phyloP scores from a whole-genome alignment of 2,113 vertebrate species.

The Peromyscus californicus region DNA sequence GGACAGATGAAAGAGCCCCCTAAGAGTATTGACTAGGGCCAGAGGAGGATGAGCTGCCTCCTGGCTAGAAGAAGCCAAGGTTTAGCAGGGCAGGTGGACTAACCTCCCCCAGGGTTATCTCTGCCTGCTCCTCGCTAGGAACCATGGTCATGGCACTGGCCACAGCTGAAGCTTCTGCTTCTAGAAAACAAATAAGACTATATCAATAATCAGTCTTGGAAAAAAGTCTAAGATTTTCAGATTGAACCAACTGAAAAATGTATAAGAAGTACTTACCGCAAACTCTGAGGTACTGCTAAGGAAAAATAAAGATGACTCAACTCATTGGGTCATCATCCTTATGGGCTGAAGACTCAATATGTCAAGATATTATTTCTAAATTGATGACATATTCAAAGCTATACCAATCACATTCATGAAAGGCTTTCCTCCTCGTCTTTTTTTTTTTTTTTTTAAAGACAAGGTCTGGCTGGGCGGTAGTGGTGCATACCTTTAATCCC shows the following conservation, averaged over 20 bases:
- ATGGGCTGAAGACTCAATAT: not conserved
- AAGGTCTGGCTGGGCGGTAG: no score
- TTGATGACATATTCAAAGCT: not conserved
- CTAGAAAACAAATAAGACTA: constrained; percentile 48
- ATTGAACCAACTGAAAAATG: no score
- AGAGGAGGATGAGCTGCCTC: not conserved
- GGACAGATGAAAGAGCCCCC: not conserved
- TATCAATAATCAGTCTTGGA: not conserved
- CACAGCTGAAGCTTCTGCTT: not conserved
- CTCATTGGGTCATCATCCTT: not conserved
- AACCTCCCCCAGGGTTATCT: constrained; percentile 89
- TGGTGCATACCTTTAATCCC: no score
- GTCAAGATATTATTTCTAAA: not conserved
- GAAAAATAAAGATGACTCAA: not conserved
- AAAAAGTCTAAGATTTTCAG: not conserved
- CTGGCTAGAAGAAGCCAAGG: not conserved
- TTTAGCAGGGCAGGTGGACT: not conserved
- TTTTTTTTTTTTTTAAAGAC: no score
- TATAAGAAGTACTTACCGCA: fast-evolving
- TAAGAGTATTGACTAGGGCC: not conserved
- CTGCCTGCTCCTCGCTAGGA: constrained; percentile 54
- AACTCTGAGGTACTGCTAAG: not conserved
- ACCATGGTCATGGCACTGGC: fast-evolving
- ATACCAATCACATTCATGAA: no score
- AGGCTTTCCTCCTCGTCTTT: not conserved